These are phyloP conservation scores for Papilio glaucus DNA, from an alignment of 1,140 invertebrate genomes.

Conservation along the genomic window DNA sequence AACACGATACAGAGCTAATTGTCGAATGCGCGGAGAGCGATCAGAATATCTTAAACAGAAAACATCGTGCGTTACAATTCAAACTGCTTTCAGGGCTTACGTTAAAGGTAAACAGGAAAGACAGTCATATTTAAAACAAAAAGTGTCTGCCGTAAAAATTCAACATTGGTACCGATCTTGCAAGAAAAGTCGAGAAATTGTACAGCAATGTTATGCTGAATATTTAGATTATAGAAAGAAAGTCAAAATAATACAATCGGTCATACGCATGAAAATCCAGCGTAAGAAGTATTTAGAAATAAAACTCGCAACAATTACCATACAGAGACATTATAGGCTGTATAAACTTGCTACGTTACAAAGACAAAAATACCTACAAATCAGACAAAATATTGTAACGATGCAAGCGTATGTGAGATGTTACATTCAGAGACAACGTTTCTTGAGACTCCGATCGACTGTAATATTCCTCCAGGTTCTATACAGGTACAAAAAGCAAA, in stretches of 20 bases:
- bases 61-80: slow-evolving; percentile 57
- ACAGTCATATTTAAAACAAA: slow-evolving; percentile 56
- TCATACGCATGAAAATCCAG: slow-evolving; percentile 60
- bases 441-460: slow-evolving; percentile 52
- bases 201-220: slow-evolving; percentile 53
- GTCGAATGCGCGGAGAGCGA: slow-evolving; percentile 56
- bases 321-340: slow-evolving; percentile 68
- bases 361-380: slow-evolving; percentile 58
- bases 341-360: slow-evolving; percentile 51
- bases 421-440: slow-evolving; percentile 63
- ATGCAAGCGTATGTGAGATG: slow-evolving; percentile 68
- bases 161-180: slow-evolving; percentile 77
- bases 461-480: slow-evolving; percentile 64
- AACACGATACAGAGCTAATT: slow-evolving; percentile 49
- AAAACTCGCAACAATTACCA: slow-evolving; percentile 53
- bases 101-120: slow-evolving; percentile 57
- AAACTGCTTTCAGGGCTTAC: slow-evolving; percentile 68
- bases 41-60: slow-evolving; percentile 55
- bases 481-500: slow-evolving; percentile 63
- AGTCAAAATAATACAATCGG: slow-evolving; percentile 53
- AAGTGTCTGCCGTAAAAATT: slow-evolving; percentile 63
- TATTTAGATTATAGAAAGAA: slow-evolving; percentile 62
- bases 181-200: slow-evolving; percentile 54
- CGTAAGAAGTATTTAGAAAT: slow-evolving; percentile 58
- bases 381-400: slow-evolving; percentile 57